Evolutionary conservation across 2,888 invertebrate species (phyloP).

Genomic region (Steinernema scapterisci): DNA sequence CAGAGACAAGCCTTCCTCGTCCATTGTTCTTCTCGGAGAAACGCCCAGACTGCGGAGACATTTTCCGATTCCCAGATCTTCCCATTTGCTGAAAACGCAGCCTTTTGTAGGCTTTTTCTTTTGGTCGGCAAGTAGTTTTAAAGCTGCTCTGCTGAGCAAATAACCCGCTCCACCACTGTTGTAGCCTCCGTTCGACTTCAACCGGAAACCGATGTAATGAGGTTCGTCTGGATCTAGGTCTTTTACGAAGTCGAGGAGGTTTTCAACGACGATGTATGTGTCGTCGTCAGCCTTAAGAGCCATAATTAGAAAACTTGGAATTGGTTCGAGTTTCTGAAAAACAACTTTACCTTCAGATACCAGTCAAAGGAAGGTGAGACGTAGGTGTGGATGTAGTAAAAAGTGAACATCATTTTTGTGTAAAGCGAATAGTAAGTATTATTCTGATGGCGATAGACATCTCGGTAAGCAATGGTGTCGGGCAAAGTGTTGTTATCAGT

Average conservation of each 20-base stretch:
- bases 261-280: not conserved
- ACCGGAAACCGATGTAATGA: not conserved
- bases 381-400: not conserved
- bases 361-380: not conserved
- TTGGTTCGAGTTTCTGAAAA: no score
- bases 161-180: conserved; percentile 1
- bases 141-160: not conserved
- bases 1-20: not conserved
- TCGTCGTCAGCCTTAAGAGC: not conserved
- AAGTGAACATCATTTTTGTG: not conserved
- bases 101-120: not conserved
- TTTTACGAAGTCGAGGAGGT: not conserved
- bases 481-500: not conserved
- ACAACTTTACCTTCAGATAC: not conserved
- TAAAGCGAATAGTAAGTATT: not conserved
- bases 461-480: not conserved
- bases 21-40: not conserved
- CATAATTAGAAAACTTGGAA: no score
- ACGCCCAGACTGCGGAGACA: not conserved
- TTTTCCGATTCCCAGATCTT: not conserved
- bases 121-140: not conserved
- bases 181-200: not conserved
- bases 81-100: not conserved
- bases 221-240: not conserved
- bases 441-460: not conserved